Conservation (phyloP, 2,113 vertebrate species). For the Ahaetulla prasina region DNA sequence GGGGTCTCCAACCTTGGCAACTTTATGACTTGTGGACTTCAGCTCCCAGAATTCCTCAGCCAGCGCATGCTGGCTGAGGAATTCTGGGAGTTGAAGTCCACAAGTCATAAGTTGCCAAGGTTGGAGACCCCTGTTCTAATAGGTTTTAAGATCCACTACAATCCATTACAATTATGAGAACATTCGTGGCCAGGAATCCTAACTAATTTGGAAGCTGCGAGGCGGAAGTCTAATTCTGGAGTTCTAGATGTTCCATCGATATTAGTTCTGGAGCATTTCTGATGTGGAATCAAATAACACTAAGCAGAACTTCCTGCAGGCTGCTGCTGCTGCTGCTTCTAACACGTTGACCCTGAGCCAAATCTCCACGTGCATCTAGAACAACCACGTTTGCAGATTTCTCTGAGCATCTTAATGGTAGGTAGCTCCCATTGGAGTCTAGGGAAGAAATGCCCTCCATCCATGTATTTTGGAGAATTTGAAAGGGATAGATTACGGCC, state of each 20-base stretch:
- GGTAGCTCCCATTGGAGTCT: neutral
- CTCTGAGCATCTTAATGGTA: neutral
- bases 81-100: too few species aligned
- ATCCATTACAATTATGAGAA: constrained; percentile 34
- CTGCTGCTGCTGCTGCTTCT: accelerated
- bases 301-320: neutral
- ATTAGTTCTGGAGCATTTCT: constrained; percentile 17
- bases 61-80: too few species aligned
- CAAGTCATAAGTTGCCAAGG: too few species aligned
- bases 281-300: constrained; percentile 21
- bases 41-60: too few species aligned
- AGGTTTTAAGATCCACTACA: too few species aligned
- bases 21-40: too few species aligned
- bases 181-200: constrained; percentile 29
- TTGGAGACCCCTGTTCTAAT: too few species aligned
- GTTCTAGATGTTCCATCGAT: neutral
- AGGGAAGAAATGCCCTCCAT: neutral
- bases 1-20: too few species aligned
- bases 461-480: neutral
- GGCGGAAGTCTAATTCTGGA: constrained; percentile 5
- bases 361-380: neutral
- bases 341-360: constrained; percentile 25
- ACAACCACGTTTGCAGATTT: neutral
- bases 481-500: neutral
- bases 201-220: constrained; percentile 42